A percentile compares a stretch with the other conserved stretches of the same genome.
phyloP scores from a whole-genome alignment of 2,113 vertebrate species.

The Pomatostomus ruficeps region DNA sequence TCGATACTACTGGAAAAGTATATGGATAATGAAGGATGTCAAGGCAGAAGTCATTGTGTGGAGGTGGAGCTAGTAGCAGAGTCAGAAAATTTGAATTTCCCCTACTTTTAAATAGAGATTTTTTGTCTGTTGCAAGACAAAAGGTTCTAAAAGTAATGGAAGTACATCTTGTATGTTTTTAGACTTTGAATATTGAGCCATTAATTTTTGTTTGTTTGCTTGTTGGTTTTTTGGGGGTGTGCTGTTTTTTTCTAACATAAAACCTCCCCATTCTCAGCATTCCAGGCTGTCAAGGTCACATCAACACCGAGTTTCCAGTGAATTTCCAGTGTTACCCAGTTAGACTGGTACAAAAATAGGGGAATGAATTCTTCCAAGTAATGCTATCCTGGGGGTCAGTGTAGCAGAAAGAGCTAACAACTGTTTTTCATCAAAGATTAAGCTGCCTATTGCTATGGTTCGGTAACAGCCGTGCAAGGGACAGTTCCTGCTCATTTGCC shows the following conservation, averaged over 20 bases:
- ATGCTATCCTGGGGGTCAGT: not conserved
- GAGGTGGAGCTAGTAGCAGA: not conserved
- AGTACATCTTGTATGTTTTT: not conserved
- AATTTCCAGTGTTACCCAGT: not conserved
- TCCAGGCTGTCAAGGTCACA: not conserved
- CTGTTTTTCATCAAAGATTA: slow-evolving; percentile 21
- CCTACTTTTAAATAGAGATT: not conserved
- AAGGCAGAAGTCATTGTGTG: not conserved
- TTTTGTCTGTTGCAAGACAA: not conserved
- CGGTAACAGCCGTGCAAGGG: not conserved
- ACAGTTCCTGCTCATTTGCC: slow-evolving; percentile 20
- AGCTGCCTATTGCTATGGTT: not conserved
- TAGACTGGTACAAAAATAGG: not conserved
- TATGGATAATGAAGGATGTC: not conserved
- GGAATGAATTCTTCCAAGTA: not conserved
- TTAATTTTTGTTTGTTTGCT: not conserved
- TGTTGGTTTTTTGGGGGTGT: not conserved
- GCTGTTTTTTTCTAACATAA: not conserved
- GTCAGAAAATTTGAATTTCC: not conserved
- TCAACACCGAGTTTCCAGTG: not conserved
- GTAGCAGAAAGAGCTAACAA: not conserved
- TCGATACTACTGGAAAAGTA: not conserved
- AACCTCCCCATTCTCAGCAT: not conserved
- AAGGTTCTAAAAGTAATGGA: not conserved
- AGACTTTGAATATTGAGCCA: not conserved